Evolutionary conservation across 2,888 invertebrate species (phyloP).

Genomic region (Galerucella calmariensis): DNA sequence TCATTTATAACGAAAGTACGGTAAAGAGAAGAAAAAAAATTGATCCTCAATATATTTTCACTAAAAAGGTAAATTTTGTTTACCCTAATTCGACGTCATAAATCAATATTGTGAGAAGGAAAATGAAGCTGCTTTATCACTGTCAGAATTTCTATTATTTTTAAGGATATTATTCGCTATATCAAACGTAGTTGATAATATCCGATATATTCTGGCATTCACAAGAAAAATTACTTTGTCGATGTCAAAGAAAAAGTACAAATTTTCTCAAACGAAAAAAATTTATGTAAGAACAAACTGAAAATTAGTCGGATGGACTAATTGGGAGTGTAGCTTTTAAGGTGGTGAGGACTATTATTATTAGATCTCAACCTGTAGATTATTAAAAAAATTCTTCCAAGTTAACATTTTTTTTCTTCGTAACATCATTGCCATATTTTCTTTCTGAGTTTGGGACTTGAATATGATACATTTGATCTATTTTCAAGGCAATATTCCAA

Average conservation of each 20-base stretch:
- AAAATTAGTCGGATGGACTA: too few species aligned
- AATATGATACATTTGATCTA: not conserved
- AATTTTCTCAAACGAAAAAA: too few species aligned
- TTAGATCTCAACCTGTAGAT: too few species aligned
- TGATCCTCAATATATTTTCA: slow-evolving; percentile 15
- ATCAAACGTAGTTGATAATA: not conserved
- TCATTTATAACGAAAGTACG: not conserved
- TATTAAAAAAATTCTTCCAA: too few species aligned
- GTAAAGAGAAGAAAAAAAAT: slow-evolving; percentile 12
- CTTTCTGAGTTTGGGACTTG: not conserved
- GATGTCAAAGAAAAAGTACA: not conserved
- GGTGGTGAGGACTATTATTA: too few species aligned
- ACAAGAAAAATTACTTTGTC: not conserved
- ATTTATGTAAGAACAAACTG: too few species aligned
- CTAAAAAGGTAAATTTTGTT: slow-evolving; percentile 28
- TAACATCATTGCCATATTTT: not conserved
- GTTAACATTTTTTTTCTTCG: not conserved
- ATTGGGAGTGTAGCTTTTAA: too few species aligned
- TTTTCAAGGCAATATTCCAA: not conserved
- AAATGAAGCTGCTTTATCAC: slow-evolving; percentile 21
- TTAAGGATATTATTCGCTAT: slow-evolving; percentile 14
- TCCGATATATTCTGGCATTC: not conserved
- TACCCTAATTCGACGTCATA: slow-evolving; percentile 13
- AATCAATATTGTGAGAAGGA: slow-evolving; percentile 24
- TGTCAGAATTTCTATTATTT: slow-evolving; percentile 27